phyloP scores from a whole-genome alignment of 2,797 vertebrate genomes.

The Gymnoscopelus microlampas region DNA sequence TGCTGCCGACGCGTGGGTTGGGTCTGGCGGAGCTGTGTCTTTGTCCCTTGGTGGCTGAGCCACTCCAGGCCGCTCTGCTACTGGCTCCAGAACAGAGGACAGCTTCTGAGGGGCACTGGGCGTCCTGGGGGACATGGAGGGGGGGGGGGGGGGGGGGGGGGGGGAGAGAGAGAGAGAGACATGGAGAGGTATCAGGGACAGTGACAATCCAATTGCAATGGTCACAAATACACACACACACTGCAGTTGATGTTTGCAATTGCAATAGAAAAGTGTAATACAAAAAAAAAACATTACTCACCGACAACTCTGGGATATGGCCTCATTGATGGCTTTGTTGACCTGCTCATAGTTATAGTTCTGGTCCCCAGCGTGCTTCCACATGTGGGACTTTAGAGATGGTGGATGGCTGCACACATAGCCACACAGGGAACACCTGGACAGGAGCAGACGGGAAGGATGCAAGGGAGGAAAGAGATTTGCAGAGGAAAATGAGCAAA shows the following conservation, averaged over 20 bases:
- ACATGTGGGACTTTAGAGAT: constrained; percentile 98
- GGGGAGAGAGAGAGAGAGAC: neutral
- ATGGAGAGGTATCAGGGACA: no score
- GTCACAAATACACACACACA: no score
- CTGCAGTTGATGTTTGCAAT: no score
- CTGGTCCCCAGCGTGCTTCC: constrained; percentile 98
- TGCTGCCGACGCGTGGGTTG: neutral
- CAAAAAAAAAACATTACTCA: constrained; percentile 57
- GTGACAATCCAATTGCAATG: neutral
- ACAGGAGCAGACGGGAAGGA: constrained; percentile 15
- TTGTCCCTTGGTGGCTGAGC: constrained; percentile 41
- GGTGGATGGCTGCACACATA: constrained; percentile 98
- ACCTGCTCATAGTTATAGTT: constrained; percentile 99
- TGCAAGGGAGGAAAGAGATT: neutral
- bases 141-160: neutral
- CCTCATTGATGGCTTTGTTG: constrained; percentile 97
- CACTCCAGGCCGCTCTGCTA: constrained; percentile 39
- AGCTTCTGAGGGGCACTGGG: constrained; percentile 38
- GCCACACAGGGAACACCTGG: constrained; percentile 96
- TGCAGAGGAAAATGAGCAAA: constrained; percentile 19
- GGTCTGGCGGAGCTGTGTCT: constrained; percentile 21
- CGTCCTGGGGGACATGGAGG: constrained; percentile 67
- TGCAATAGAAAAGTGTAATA: no score
- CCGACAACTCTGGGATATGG: constrained; percentile 95
- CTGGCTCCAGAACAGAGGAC: constrained; percentile 46